Conservation (phyloP, 1,140 invertebrate genomes). For the Conus betulinus region DNA sequence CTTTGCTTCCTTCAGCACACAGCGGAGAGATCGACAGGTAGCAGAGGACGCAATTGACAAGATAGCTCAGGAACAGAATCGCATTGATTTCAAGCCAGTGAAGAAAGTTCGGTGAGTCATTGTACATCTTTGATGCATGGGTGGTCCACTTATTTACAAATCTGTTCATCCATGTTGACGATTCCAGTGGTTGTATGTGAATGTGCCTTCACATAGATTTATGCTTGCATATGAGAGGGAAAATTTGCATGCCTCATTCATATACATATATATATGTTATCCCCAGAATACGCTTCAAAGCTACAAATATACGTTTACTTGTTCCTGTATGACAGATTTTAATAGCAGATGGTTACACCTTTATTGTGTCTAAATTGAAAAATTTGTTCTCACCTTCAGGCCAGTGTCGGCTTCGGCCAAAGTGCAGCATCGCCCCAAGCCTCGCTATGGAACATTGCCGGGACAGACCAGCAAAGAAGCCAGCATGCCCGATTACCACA, state of each 20-base stretch:
- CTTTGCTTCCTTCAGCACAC: background rate
- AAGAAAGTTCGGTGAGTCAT: slow-evolving; percentile 45
- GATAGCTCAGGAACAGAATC: slow-evolving; percentile 48
- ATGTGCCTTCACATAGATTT: too few relatives aligned
- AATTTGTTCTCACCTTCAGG: slow-evolving; percentile 3
- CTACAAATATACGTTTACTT: too few relatives aligned
- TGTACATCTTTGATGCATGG: background rate
- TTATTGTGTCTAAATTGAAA: too few relatives aligned
- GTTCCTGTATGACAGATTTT: too few relatives aligned
- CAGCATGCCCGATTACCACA: slow-evolving; percentile 51
- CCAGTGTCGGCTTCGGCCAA: slow-evolving; percentile 42
- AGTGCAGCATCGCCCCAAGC: slow-evolving; percentile 59
- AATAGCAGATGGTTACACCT: too few relatives aligned
- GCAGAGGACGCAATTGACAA: slow-evolving; percentile 50
- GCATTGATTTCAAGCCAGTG: slow-evolving; percentile 54
- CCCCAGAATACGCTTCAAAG: too few relatives aligned
- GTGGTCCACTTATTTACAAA: background rate
- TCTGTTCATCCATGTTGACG: too few relatives aligned
- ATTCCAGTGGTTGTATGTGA: too few relatives aligned
- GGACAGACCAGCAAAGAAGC: slow-evolving; percentile 45
- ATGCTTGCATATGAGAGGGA: too few relatives aligned
- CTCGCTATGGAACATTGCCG: slow-evolving; percentile 57
- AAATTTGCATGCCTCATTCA: background rate
- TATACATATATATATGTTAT: too few relatives aligned
- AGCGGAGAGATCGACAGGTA: slow-evolving; percentile 43